Evolutionary conservation across 2,888 invertebrate genomes (phyloP).

Genomic region (Odontomyia ornata): DNA sequence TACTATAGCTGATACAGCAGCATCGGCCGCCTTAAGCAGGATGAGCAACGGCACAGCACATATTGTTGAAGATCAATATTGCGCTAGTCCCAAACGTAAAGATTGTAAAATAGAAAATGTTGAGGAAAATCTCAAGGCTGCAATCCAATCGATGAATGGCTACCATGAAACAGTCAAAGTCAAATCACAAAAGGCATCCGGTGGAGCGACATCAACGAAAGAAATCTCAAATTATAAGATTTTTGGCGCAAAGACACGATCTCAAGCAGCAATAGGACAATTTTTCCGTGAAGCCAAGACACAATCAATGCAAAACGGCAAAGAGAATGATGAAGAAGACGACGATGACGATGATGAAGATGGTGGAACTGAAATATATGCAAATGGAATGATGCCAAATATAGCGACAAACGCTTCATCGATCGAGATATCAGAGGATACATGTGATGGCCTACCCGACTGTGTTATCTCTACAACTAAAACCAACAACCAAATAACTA

Average conservation of each 20-base stretch:
- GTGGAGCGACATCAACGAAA: background rate
- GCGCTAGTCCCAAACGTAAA: slow-evolving; percentile 64
- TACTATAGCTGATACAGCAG: background rate
- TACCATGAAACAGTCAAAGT: slow-evolving; percentile 14
- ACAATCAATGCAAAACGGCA: slow-evolving; percentile 19
- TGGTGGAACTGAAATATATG: slow-evolving; percentile 7
- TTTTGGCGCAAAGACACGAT: slow-evolving; percentile 55
- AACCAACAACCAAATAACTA: slow-evolving; percentile 8
- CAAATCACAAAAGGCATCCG: slow-evolving; percentile 3
- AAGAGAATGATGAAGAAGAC: background rate
- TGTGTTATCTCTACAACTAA: background rate
- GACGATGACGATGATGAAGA: slow-evolving; percentile 3
- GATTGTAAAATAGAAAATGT: slow-evolving; percentile 61
- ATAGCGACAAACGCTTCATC: slow-evolving; percentile 49
- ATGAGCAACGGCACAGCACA: slow-evolving; percentile 39
- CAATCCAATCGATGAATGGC: slow-evolving; percentile 30
- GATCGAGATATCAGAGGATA: slow-evolving; percentile 52
- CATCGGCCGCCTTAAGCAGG: background rate
- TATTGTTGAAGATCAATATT: slow-evolving; percentile 59
- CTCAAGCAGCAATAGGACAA: slow-evolving; percentile 60
- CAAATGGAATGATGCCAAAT: slow-evolving; percentile 45
- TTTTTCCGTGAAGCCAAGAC: slow-evolving; percentile 53
- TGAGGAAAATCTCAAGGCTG: slow-evolving; percentile 15
- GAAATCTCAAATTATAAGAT: slow-evolving; percentile 43
- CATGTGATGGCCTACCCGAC: slow-evolving; percentile 52